Base-by-base conservation (phyloP, 2,888 invertebrate genomes). In the Uloborus plumipes region DNA sequence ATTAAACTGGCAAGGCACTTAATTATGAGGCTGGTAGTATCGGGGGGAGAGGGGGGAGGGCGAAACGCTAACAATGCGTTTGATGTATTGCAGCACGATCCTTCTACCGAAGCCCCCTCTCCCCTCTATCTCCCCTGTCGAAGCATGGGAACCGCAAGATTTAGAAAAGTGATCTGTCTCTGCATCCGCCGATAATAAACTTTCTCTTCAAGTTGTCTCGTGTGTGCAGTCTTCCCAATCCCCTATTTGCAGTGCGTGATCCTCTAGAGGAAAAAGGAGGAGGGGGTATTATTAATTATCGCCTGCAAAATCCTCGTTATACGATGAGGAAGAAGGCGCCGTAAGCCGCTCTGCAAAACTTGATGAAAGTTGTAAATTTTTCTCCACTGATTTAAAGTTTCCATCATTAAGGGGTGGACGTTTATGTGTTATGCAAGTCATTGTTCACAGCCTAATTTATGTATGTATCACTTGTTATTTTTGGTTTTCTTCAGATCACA, bases 1-100 rank as follows among this genome's bases (percentile, higher is more conserved):
- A 77, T 77, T 77, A 77, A 66, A 66, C 69, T 26, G 77, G 70
- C 70, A 71, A 31, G 77, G 70, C 65, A 77, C 77, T 77, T 77
- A 77, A 77, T 77, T 77, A 77, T 64, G 62, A 55, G 70, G 69
- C 64, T 70, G 64, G 71, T 71, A 77, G 59, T 18, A 61, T 31
- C 39, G 39, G 9, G 22, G 13, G 47, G 47, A n/a, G n/a, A n/a
- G 47, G 65, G 26, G 55, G 22, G 39, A 11, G 15, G 65, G 13
- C 39, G 51, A 47, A 47, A 51, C 64, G 26, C 53, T 71, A 77
- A 77, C 77, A 77, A 77, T 77, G 77, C 77, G 62, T 77, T 77
- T 77, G 77, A 77, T 77, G 77, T 77, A 77, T 77, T 31, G 70
- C 76, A 61, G 55, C 7, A 53, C 67, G 31, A 14, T 39, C 69